Percentiles rank a stretch among this genome's conserved stretches.
Conservation (phyloP, 2,797 vertebrate species). For the Glossophaga mutica region DNA sequence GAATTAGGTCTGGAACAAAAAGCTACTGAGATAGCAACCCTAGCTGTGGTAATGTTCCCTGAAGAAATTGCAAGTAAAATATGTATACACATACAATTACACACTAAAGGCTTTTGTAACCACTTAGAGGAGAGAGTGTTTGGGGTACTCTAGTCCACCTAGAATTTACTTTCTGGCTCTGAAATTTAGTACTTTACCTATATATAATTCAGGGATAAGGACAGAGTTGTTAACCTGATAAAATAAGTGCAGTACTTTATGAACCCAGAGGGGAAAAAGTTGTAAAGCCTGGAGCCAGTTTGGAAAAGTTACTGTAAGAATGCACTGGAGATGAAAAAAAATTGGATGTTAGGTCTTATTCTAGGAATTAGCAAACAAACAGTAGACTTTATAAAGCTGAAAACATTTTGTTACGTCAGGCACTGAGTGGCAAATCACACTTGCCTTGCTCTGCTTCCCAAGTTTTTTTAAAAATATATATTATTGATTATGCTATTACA, state of each 20-base stretch:
- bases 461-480: no score
- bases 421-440: background rate
- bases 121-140: background rate
- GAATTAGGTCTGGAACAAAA: background rate
- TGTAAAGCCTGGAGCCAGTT: background rate
- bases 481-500: no score
- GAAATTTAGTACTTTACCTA: background rate
- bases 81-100: background rate
- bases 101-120: background rate
- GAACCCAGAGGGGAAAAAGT: background rate
- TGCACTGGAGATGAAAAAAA: background rate
- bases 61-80: conserved; percentile 18
- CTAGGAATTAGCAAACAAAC: background rate
- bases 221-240: background rate
- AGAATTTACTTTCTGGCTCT: conserved; percentile 9
- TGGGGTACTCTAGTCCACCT: background rate
- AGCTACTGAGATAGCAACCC: background rate
- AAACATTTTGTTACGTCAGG: background rate
- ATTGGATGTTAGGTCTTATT: background rate
- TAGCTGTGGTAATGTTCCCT: background rate
- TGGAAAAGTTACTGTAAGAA: background rate
- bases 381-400: background rate
- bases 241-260: background rate
- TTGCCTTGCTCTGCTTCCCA: background rate
- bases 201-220: background rate